Evolutionary conservation across 2,888 invertebrate genomes (phyloP).

Genomic region (Autographa pulchrina): DNA sequence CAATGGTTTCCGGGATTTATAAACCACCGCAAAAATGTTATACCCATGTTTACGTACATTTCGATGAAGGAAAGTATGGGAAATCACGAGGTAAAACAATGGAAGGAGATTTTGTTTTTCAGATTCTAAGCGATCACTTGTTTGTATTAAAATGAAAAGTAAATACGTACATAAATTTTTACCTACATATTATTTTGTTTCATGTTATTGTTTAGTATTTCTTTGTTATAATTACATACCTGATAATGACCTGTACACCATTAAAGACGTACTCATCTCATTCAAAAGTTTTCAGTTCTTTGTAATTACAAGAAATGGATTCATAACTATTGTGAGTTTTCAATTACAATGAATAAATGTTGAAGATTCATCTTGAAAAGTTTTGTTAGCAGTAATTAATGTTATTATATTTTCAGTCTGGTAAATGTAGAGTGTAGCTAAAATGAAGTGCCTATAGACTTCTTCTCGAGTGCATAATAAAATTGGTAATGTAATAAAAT

Average conservation of each 20-base stretch:
- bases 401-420: not conserved
- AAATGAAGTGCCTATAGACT: not conserved
- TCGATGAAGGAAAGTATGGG: not conserved
- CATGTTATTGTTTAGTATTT: no score
- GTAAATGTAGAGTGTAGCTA: not conserved
- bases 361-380: not conserved
- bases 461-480: not conserved
- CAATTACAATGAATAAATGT: not conserved
- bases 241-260: no score
- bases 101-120: not conserved
- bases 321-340: not conserved
- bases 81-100: not conserved
- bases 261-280: no score
- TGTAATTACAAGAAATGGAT: not conserved
- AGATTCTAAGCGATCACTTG: not conserved
- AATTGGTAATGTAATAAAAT: no score
- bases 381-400: not conserved
- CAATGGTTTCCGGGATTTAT: slow-evolving; percentile 18
- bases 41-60: not conserved
- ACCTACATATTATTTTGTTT: no score
- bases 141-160: no score
- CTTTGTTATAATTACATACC: no score
- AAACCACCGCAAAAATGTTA: slow-evolving; percentile 1
- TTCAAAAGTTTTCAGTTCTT: not conserved
- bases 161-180: no score